Conservation (phyloP, 2,888 invertebrate species). For the Apamea epomidion region DNA sequence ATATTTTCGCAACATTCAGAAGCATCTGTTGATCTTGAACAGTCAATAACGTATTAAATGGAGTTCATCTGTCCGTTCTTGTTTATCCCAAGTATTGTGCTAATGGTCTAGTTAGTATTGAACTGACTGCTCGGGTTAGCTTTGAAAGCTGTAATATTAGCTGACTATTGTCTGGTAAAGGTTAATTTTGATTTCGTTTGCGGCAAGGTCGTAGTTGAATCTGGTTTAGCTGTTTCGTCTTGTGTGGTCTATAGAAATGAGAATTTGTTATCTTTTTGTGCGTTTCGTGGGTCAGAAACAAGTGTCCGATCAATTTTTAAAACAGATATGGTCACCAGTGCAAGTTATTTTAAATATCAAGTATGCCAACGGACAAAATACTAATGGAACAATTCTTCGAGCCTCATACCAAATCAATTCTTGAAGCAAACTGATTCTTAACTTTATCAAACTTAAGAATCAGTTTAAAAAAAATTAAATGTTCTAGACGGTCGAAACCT, state of each 20-base stretch:
- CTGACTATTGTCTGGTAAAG: conserved; percentile 42
- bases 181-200: conserved; percentile 40
- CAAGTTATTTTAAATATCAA: not conserved
- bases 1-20: conserved; percentile 49
- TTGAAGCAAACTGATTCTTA: not conserved
- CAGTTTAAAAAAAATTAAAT: not conserved
- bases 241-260: not conserved
- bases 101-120: conserved; percentile 51
- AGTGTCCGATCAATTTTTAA: not conserved
- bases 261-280: not conserved
- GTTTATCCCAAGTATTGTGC: conserved; percentile 51
- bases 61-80: conserved; percentile 41
- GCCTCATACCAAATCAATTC: not conserved
- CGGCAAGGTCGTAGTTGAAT: conserved; percentile 33
- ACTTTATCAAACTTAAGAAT: too few relatives aligned
- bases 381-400: not conserved
- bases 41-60: conserved; percentile 55
- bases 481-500: not conserved
- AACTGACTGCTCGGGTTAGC: conserved; percentile 23
- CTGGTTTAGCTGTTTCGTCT: not conserved
- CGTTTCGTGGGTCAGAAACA: not conserved
- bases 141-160: conserved; percentile 33
- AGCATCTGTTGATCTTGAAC: conserved; percentile 57
- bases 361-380: not conserved
- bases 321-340: not conserved